phyloP scores from a whole-genome alignment of 2,113 vertebrate species.

The Nematolebias whitei region DNA sequence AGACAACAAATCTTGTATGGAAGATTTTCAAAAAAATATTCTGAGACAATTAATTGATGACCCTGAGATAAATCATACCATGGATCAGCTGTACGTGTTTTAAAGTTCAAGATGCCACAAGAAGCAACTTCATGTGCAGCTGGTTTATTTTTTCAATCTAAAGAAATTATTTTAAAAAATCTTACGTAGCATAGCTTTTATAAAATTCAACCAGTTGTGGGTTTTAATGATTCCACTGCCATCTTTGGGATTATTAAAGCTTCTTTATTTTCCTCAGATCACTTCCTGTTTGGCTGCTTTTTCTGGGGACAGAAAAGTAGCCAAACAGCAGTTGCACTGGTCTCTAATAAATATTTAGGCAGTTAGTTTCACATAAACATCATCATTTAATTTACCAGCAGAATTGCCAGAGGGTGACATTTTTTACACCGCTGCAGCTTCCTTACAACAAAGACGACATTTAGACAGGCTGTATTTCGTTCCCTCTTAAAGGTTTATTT shows the following conservation, averaged over 20 bases:
- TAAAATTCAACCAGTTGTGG: conserved; percentile 1
- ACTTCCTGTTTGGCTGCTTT: background rate
- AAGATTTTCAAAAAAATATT: too few species aligned
- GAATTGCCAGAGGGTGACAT: too few species aligned
- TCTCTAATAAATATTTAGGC: background rate
- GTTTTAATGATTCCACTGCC: too few species aligned
- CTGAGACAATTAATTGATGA: too few species aligned
- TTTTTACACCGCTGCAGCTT: too few species aligned
- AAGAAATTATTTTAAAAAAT: background rate
- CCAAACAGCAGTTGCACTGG: too few species aligned
- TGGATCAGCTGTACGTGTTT: background rate
- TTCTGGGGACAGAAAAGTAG: too few species aligned
- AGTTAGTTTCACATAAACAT: background rate
- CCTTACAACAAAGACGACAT: too few species aligned
- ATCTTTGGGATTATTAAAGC: background rate
- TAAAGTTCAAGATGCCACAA: background rate
- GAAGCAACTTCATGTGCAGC: background rate
- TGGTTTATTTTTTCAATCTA: background rate
- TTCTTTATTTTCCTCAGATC: background rate
- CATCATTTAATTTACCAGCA: background rate
- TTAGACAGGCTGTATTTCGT: too few species aligned
- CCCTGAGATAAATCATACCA: background rate
- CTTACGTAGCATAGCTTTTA: background rate
- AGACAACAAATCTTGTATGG: too few species aligned
- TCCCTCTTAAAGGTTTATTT: too few species aligned